These are phyloP conservation scores for Pocota personata DNA, from an alignment of 2,888 invertebrate genomes.

Conservation along the genomic window DNA sequence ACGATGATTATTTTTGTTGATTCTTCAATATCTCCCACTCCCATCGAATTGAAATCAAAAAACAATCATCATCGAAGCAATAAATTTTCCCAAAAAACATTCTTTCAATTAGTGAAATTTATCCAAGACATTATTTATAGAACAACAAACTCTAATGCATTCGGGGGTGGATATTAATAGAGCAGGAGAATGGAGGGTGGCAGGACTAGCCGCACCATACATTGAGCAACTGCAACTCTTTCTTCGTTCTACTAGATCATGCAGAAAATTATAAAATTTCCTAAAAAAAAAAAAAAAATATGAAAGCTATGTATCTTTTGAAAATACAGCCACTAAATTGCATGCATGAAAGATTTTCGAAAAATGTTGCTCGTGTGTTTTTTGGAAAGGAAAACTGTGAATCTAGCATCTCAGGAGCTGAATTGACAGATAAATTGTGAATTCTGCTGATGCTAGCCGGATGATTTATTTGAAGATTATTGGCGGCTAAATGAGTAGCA, in stretches of 20 bases:
- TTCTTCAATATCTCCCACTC: background rate
- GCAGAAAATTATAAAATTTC: conserved; percentile 58
- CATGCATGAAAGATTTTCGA: conserved; percentile 51
- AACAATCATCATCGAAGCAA: conserved; percentile 55
- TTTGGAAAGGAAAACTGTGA: conserved; percentile 21
- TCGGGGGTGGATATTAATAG: conserved; percentile 52
- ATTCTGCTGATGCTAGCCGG: conserved; percentile 27
- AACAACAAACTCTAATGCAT: conserved; percentile 45
- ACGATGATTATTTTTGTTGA: conserved; percentile 45
- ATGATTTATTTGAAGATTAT: conserved; percentile 65
- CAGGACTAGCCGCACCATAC: conserved; percentile 12
- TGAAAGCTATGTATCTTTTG: conserved; percentile 25
- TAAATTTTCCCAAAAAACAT: conserved; percentile 56
- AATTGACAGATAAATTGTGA: conserved; percentile 40
- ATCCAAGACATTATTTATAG: conserved; percentile 61
- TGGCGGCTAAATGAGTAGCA: conserved; percentile 64
- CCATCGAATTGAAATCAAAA: conserved; percentile 25
- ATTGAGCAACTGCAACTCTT: conserved; percentile 28
- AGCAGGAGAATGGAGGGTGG: background rate
- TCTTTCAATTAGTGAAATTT: conserved; percentile 57
- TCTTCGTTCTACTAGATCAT: conserved; percentile 17
- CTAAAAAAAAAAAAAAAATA: conserved; percentile 17
- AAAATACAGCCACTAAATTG: conserved; percentile 42
- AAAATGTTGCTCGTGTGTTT: conserved; percentile 18
- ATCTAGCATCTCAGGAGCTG: conserved; percentile 1